Base-by-base conservation (phyloP, 2,797 vertebrate species). In the Hemitrygon akajei region DNA sequence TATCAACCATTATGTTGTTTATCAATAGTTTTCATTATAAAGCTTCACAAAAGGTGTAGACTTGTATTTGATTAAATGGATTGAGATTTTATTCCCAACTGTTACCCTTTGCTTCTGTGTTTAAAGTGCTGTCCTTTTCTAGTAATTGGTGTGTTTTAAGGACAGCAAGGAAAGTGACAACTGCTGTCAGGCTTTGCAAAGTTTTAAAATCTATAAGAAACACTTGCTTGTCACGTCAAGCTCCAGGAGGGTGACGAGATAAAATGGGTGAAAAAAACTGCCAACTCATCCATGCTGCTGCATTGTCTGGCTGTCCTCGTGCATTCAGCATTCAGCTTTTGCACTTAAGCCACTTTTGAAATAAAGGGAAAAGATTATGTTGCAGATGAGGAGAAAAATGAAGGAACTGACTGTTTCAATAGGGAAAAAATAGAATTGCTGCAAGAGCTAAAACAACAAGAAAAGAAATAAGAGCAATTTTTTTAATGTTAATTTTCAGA, bases 241-340 rank as follows among this genome's bases (percentile, higher is more conserved):
- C 30, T 93, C 71, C 91, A 56, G 37, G 20, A 93, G 71, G 91
- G 12, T n/a, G 40, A n/a, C 69, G 22, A 76, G 71, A 93, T 93
- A 93, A 93, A 56, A 25, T 56, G 11, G 2, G 3, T 75, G 25
- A 58, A 76, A 22, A 91, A 66, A 76, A 58, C 14, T 30, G 71
- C 91, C 69, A 93, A 93, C 37, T 93, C 91, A 93, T 93, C 71
- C 7, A 30, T 37, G 14, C 10, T n/a, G n/a, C 86, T 89, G 25
- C 22, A 11, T 5, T 66, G 1, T n/a, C 63, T 34, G 60, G 60
- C 20, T 37, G 34, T 37, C 18, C 16, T 66, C 7, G 7, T 37
- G 14, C 22, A 75, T 7, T 69, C 40, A 40, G 27, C 71, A 56
- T 47, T 47, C 47, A 47, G 47, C 47, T 47, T 47, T 47, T 47